A percentile compares a stretch with the other conserved stretches of the same genome.
Evolutionary conservation across 1,140 invertebrate species (phyloP).

Genomic region (Papilio machaon): DNA sequence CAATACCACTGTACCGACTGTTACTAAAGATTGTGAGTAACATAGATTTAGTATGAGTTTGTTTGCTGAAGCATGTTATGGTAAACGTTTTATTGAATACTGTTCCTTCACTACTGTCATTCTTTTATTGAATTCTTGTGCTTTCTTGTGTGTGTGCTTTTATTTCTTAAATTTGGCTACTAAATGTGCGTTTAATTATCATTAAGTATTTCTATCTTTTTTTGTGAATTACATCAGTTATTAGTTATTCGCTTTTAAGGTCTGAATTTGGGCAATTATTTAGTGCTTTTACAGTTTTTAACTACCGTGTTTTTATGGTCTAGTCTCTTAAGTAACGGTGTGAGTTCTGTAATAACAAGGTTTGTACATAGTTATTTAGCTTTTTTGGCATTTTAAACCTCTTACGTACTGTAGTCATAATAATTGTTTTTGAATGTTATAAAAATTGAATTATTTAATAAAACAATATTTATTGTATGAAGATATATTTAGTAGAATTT

Average conservation of each 20-base stretch:
- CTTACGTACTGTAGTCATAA: not conserved
- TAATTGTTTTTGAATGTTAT: too few species aligned
- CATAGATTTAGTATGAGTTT: constrained; percentile 27
- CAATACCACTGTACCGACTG: constrained; percentile 63
- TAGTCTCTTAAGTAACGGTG: too few species aligned
- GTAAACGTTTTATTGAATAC: constrained; percentile 25
- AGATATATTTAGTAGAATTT: not conserved
- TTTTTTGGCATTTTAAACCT: not conserved
- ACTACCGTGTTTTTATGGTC: too few species aligned
- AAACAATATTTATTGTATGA: not conserved
- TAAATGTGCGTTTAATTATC: not conserved
- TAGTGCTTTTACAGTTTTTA: too few species aligned
- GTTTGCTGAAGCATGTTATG: constrained; percentile 30
- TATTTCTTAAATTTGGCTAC: not conserved
- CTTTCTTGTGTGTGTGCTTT: constrained; percentile 36
- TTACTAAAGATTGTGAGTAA: constrained; percentile 70
- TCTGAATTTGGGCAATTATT: too few species aligned
- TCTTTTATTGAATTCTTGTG: constrained; percentile 6
- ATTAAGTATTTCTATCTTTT: too few species aligned
- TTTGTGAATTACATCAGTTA: too few species aligned
- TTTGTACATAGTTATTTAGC: not conserved
- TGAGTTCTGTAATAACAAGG: not conserved
- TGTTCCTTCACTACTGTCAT: constrained; percentile 18
- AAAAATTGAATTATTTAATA: too few species aligned
- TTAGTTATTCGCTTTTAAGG: too few species aligned